A percentile compares a stretch with the other conserved stretches of the same genome.
Conservation (phyloP, 2,888 invertebrate genomes). For the Drosophila koepferae region DNA sequence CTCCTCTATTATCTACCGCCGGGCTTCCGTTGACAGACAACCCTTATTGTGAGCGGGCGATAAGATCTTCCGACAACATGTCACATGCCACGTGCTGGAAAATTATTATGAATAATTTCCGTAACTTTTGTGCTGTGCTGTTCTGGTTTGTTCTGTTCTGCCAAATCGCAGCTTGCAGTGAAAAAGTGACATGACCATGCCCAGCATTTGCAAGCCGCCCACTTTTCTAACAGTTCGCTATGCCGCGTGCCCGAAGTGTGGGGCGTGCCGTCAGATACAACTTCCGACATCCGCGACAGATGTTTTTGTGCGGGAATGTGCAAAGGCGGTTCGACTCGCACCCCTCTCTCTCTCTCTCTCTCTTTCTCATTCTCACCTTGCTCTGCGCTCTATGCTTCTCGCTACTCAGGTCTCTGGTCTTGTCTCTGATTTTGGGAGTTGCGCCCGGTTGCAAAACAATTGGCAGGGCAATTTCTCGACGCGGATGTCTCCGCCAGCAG, state of each 20-base stretch:
- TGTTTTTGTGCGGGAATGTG: conserved; percentile 62
- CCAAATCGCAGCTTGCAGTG: conserved; percentile 72
- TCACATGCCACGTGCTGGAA: conserved; percentile 62
- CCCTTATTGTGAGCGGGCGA: conserved; percentile 59
- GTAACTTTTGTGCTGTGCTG: conserved; percentile 64
- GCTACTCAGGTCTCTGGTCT: neutral
- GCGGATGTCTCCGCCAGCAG: conserved; percentile 72
- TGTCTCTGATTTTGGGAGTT: conserved; percentile 46
- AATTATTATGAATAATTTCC: conserved; percentile 82
- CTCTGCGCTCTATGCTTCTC: neutral
- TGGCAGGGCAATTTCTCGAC: conserved; percentile 61
- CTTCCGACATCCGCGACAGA: conserved; percentile 80
- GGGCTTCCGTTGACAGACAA: conserved; percentile 70
- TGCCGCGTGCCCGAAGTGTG: conserved; percentile 55
- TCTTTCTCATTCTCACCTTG: too few relatives aligned
- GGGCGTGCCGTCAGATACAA: conserved; percentile 81
- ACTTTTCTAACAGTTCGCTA: neutral
- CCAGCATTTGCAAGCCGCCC: conserved; percentile 36
- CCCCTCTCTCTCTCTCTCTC: neutral
- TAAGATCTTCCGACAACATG: conserved; percentile 56
- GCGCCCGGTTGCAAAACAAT: conserved; percentile 77
- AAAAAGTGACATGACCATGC: conserved; percentile 62
- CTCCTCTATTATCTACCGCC: conserved; percentile 22
- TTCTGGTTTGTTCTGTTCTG: neutral
- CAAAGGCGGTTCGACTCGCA: conserved; percentile 18